These are phyloP conservation scores for Artibeus jamaicensis DNA, from an alignment of 2,797 vertebrate species.

Conservation along the genomic window DNA sequence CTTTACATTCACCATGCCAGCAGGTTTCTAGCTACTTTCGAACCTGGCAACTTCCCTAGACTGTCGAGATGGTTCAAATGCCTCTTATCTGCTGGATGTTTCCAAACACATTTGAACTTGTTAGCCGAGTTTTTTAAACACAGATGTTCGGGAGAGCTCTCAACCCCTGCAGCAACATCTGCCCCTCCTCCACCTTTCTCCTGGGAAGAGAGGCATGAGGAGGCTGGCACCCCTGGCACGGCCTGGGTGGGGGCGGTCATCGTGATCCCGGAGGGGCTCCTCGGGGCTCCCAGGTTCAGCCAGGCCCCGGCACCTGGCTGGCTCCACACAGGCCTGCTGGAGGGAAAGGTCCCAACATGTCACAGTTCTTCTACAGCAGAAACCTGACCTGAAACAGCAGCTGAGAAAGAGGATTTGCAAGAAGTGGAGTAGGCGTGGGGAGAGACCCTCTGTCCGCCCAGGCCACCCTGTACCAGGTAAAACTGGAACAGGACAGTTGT, in stretches of 20 bases:
- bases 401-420: background rate
- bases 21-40: background rate
- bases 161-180: background rate
- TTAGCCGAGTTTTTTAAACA: slow-evolving; percentile 19
- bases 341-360: background rate
- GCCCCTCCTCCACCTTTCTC: background rate
- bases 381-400: background rate
- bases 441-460: background rate
- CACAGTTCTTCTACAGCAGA: background rate
- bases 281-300: background rate
- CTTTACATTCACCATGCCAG: background rate
- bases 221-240: background rate
- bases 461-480: background rate
- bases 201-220: background rate
- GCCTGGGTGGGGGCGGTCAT: background rate
- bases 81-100: background rate
- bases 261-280: background rate
- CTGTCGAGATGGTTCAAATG: background rate
- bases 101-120: slow-evolving; percentile 51
- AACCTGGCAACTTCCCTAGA: slow-evolving; percentile 5
- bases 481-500: background rate
- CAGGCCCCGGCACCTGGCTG: background rate
- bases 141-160: background rate
- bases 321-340: background rate
- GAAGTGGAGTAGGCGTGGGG: background rate